These are phyloP conservation scores for Euphonia xanthogaster DNA, from an alignment of 2,797 vertebrate genomes.

Conservation along the genomic window DNA sequence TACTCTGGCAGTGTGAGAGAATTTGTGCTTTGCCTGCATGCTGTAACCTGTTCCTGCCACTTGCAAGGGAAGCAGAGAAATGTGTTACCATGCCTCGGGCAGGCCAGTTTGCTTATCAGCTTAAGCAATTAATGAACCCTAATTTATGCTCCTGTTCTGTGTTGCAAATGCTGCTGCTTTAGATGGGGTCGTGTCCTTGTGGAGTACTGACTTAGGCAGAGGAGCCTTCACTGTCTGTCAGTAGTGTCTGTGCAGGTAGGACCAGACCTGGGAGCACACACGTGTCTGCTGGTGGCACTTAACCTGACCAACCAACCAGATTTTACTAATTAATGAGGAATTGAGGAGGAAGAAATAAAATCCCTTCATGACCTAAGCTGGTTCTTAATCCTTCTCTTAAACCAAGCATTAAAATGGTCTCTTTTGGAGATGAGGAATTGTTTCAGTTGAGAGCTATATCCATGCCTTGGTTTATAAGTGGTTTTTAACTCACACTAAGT, in stretches of 20 bases:
- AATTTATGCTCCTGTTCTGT: not conserved
- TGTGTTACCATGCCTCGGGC: not conserved
- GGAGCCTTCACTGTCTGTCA: not conserved
- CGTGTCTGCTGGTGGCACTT: not conserved
- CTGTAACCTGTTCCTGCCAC: not conserved
- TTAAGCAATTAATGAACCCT: not conserved
- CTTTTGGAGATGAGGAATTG: not conserved
- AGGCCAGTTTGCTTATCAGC: not conserved
- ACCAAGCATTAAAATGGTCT: not conserved
- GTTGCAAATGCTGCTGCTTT: not conserved
- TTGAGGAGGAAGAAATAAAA: not conserved
- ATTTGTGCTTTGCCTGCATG: not conserved
- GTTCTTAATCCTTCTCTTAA: not conserved
- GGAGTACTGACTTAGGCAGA: not conserved
- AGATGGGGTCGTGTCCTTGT: not conserved
- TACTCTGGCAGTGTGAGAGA: not conserved
- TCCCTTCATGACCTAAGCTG: not conserved
- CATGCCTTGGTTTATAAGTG: not conserved
- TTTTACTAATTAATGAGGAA: not conserved
- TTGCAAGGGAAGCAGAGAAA: not conserved
- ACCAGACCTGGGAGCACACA: not conserved
- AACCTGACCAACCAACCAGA: not conserved
- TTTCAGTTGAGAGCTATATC: not conserved
- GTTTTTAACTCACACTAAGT: not conserved
- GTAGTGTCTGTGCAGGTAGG: fast-evolving